Percentiles rank a stretch among this genome's conserved stretches.
These are phyloP conservation scores for Laupala kohalensis DNA, from an alignment of 1,140 invertebrate genomes.

Conservation along the genomic window DNA sequence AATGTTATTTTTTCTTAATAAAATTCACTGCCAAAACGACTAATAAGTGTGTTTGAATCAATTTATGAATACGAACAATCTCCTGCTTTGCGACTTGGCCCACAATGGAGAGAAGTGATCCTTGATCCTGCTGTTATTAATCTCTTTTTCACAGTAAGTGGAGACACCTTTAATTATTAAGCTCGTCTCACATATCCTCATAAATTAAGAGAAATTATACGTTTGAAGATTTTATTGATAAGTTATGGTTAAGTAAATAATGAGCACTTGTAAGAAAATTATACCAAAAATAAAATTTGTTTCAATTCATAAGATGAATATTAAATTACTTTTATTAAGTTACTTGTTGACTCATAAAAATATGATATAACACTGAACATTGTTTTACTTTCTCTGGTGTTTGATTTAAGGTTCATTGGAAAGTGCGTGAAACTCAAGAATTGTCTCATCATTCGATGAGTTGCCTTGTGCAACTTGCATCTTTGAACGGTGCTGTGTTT, in stretches of 20 bases:
- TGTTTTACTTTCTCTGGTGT: no score
- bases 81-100: slow-evolving; percentile 44
- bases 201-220: background rate
- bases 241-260: background rate
- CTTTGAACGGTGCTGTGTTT: slow-evolving; percentile 57
- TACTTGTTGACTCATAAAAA: no score
- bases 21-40: slow-evolving; percentile 42
- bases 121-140: slow-evolving; percentile 56
- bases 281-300: no score
- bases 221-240: background rate
- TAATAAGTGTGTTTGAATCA: slow-evolving; percentile 56
- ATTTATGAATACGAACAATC: slow-evolving; percentile 51
- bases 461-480: slow-evolving; percentile 67
- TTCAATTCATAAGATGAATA: no score
- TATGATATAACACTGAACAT: no score
- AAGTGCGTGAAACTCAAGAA: slow-evolving; percentile 57
- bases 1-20: no score
- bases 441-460: slow-evolving; percentile 60
- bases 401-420: slow-evolving; percentile 65
- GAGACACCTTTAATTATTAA: no score
- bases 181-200: background rate
- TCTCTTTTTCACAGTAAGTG: slow-evolving; percentile 57
- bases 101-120: slow-evolving; percentile 61
- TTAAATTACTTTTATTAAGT: no score
- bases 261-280: no score